Evolutionary conservation across 2,113 vertebrate genomes (phyloP), one percentile per base, ranked within the genome.

Genomic region (Lophura nycthemera): DNA sequence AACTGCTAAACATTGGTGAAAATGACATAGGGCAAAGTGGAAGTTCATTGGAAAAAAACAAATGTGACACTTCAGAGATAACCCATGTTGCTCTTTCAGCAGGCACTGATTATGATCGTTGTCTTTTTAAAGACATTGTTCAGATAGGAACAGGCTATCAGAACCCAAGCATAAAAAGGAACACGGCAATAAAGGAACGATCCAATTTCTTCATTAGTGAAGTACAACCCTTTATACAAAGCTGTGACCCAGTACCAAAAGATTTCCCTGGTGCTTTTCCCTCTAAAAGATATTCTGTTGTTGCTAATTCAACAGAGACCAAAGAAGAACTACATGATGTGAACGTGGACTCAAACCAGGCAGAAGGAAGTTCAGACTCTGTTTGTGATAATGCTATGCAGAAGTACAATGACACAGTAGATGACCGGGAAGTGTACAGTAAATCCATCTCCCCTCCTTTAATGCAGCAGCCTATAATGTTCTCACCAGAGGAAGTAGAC

Each of bases 401-500:
- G 97, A 97, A 95, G 79, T 97, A 86, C 81, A 94, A 93, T 95
- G 93, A 90, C 86, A 63, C 74, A 54, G 93, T 96, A 94, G 92
- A 92, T 72, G 93, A 96, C 83, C 88, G 88, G 64, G 96, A 97
- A 92, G 57, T 63, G 66, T 95, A 88, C 88, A 93, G 92, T 81
- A 98, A 98, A 96, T 83, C 97, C 77, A 36, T 91, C 54, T 98
- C 97, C 20, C 95, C 98, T 76, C 95, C 98, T 86, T 95, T 98
- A 96, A 96, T 95, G 7, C 98, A 98, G 92, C 98, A 98, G 83
- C 98, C 98, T 80, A 97, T 99, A 96, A 99, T 98, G 17, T 99
- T 99, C 96, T 98, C 98, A 21, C 98, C 98, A 10, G 99, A 99
- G 81, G 99, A 99, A 97, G 98, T 99, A 95, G 99, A 99, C 89